These are phyloP conservation scores for Semicossyphus pulcher DNA, from an alignment of 2,113 vertebrate species.

Conservation along the genomic window DNA sequence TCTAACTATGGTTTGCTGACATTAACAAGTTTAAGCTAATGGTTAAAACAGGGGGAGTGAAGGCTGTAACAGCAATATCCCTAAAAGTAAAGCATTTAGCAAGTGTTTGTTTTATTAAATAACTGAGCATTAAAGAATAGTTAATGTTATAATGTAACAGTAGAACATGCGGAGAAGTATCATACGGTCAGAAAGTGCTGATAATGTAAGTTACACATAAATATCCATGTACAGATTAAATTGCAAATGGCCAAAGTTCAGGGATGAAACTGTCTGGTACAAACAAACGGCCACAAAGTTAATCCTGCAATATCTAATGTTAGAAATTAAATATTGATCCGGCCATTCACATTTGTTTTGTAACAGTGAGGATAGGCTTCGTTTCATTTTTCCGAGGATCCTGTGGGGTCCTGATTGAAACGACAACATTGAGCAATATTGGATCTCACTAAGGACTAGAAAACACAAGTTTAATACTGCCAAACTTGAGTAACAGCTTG, in stretches of 20 bases:
- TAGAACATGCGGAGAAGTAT: too few species aligned
- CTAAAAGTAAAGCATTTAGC: too few species aligned
- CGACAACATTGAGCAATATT: conserved; percentile 37
- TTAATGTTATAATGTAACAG: too few species aligned
- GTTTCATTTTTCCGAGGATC: conserved; percentile 9
- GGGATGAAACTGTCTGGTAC: not conserved
- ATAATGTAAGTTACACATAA: not conserved
- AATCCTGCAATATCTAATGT: conserved; percentile 5
- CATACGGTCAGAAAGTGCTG: too few species aligned
- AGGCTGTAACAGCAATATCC: too few species aligned
- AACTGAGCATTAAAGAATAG: too few species aligned
- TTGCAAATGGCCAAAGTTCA: not conserved
- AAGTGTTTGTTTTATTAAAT: too few species aligned
- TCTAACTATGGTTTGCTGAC: too few species aligned
- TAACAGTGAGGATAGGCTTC: not conserved
- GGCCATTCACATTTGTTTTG: not conserved
- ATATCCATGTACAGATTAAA: not conserved
- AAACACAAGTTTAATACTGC: conserved; percentile 73
- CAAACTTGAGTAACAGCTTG: conserved; percentile 73
- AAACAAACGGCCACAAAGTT: not conserved
- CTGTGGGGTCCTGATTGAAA: conserved; percentile 51
- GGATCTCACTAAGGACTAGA: conserved; percentile 34
- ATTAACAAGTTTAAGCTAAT: too few species aligned
- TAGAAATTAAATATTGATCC: not conserved
- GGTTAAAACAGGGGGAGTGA: too few species aligned